Base-by-base conservation (phyloP, 2,113 vertebrate genomes). In the Mixornis gularis region DNA sequence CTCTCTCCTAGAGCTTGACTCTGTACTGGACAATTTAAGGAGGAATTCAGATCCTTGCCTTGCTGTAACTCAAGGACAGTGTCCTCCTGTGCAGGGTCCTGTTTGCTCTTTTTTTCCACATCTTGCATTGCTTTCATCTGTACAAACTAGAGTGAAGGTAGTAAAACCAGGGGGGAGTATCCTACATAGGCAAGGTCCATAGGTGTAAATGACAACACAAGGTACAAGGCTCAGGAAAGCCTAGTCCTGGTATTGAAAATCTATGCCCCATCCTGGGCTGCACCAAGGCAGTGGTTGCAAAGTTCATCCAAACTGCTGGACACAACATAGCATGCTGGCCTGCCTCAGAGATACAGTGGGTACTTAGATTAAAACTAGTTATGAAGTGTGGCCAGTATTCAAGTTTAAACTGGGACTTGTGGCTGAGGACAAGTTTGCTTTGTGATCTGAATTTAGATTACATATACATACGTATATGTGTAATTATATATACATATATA, bases 1-100 rank as follows among this genome's bases (percentile, higher is more conserved):
- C 90, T 97, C 87, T 94, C 92, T 95, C 97, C 81, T 94, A 96
- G 94, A 90, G 93, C 89, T 90, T 90, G 93, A 95, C 91, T 96
- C 85, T n/a, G 7, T 64, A 86, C 79, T 80, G 93, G 90, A 91
- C 89, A 70, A 96, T 97, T 97, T 96, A 96, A 96, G 96, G 97
- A 97, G 96, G 95, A 97, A 96, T 96, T 92, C 82, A 79, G 56
- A 89, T 64, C 74, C 58, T 38, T 94, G 87, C 43, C 84, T 95
- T 66, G 43, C 84, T 78, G 49, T 64, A 79, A 88, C 86, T 88
- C 65, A 90, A 91, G 46, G 86, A 86, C 62, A 87, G 30, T 68
- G 79, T 94, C 79, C 87, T 93, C 52, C 59, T 60, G 19, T 4
- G 4, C 36, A n/a, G 51, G 63, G 66, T 86, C 78, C 58, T 58